phyloP scores from a whole-genome alignment of 2,888 invertebrate genomes.

The Drosophila kambysellisi region DNA sequence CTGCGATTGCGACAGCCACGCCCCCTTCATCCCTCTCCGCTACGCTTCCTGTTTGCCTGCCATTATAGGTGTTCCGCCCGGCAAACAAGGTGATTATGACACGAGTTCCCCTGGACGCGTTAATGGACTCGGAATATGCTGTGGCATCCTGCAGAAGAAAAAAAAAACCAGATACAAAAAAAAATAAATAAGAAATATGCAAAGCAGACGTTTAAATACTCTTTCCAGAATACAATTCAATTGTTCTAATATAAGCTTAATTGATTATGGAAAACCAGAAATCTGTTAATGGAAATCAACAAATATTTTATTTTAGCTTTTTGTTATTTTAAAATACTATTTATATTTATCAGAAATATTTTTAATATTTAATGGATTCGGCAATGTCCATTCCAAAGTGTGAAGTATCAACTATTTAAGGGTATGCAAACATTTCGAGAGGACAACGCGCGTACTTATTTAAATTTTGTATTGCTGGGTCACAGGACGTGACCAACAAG shows the following conservation, averaged over 20 bases:
- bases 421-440: neutral
- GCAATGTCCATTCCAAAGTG: neutral
- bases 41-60: neutral
- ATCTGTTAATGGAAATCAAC: no score
- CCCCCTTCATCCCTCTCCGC: neutral
- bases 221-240: rapidly evolving
- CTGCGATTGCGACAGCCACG: slow-evolving; percentile 47
- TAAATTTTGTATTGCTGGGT: slow-evolving; percentile 63
- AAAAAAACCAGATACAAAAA: slow-evolving; percentile 5
- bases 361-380: neutral
- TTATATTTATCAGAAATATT: neutral
- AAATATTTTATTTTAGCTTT: neutral
- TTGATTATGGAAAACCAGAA: neutral
- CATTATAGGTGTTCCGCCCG: slow-evolving; percentile 71
- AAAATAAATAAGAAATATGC: slow-evolving; percentile 1
- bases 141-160: slow-evolving; percentile 21
- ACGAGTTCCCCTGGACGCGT: slow-evolving; percentile 64
- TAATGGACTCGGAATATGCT: slow-evolving; percentile 70
- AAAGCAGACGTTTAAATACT: slow-evolving; percentile 24
- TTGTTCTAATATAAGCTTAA: neutral
- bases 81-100: slow-evolving; percentile 78
- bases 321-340: neutral
- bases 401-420: neutral
- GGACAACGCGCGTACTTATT: slow-evolving; percentile 64
- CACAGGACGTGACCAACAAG: slow-evolving; percentile 64